Conservation (phyloP, 1,140 invertebrate genomes). For the Rhyzopertha dominica region DNA sequence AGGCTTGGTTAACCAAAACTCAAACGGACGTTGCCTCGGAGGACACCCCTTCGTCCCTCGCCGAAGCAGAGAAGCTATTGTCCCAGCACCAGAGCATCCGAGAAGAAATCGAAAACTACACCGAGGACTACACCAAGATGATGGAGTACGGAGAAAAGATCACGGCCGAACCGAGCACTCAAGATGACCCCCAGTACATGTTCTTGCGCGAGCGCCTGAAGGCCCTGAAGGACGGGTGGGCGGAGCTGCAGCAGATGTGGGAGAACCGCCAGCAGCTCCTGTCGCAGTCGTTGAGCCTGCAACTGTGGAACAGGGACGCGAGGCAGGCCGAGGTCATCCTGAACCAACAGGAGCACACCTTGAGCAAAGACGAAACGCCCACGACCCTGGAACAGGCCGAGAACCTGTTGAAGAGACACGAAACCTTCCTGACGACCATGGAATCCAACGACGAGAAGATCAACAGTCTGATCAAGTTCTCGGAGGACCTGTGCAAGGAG, state of each 20-base stretch:
- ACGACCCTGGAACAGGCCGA: conserved; percentile 94
- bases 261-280: conserved; percentile 93
- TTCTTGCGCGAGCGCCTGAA: conserved; percentile 94
- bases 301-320: conserved; percentile 95
- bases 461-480: conserved; percentile 90
- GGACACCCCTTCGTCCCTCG: conserved; percentile 92
- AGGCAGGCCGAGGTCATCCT: conserved; percentile 96
- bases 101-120: conserved; percentile 99
- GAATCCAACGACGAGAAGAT: conserved; percentile 99
- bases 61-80: conserved; percentile 94
- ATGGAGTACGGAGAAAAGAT: conserved; percentile 98
- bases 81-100: conserved; percentile 96
- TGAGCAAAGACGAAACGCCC: conserved; percentile 86
- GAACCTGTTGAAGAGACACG: conserved; percentile 94
- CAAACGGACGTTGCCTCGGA: conserved; percentile 97
- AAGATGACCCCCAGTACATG: conserved; percentile 98
- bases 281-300: conserved; percentile 89
- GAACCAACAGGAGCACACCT: conserved; percentile 94
- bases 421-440: conserved; percentile 98
- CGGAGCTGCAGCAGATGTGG: conserved; percentile 99
- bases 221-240: conserved; percentile 97
- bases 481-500: conserved; percentile 81
- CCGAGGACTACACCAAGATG: conserved; percentile 97
- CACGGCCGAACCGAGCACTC: conserved; percentile 68
- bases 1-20: conserved; percentile 93